Evolutionary conservation across 2,888 invertebrate species (phyloP).

Genomic region (Bombylius major): DNA sequence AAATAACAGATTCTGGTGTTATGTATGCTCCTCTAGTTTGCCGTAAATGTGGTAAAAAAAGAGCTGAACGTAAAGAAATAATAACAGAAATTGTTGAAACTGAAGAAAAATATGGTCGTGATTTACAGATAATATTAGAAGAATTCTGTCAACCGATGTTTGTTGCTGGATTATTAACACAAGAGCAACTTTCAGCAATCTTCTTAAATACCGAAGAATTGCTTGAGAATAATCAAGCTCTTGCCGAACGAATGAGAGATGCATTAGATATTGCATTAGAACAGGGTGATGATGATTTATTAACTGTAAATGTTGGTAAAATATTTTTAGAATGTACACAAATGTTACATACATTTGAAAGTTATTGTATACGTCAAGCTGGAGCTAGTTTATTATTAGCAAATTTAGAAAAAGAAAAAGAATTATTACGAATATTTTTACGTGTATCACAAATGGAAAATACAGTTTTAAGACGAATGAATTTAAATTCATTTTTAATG

Average conservation of each 20-base stretch:
- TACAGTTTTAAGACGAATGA: slow-evolving; percentile 82
- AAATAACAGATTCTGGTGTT: slow-evolving; percentile 57
- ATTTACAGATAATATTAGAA: slow-evolving; percentile 82
- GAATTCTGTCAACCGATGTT: slow-evolving; percentile 90
- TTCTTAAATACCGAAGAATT: slow-evolving; percentile 90
- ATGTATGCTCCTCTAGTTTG: slow-evolving; percentile 70
- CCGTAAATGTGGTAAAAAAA: slow-evolving; percentile 74
- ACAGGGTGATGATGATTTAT: slow-evolving; percentile 69
- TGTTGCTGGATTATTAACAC: slow-evolving; percentile 79
- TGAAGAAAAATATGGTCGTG: slow-evolving; percentile 88
- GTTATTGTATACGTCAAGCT: slow-evolving; percentile 88
- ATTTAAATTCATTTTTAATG: slow-evolving; percentile 95
- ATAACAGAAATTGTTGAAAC: slow-evolving; percentile 92
- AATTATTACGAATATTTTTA: slow-evolving; percentile 82
- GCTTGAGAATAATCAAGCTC: slow-evolving; percentile 71
- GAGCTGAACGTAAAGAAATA: slow-evolving; percentile 85
- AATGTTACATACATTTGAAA: slow-evolving; percentile 90
- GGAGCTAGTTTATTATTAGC: slow-evolving; percentile 76
- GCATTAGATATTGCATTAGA: slow-evolving; percentile 75
- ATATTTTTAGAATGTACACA: slow-evolving; percentile 80
- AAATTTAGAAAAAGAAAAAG: slow-evolving; percentile 88
- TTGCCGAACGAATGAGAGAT: slow-evolving; percentile 76
- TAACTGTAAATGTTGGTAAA: slow-evolving; percentile 81
- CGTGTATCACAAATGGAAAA: slow-evolving; percentile 96
- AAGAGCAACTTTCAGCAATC: slow-evolving; percentile 81